These are phyloP conservation scores for Meriones psammophilus DNA, from an alignment of 2,797 vertebrate species.

Conservation along the genomic window DNA sequence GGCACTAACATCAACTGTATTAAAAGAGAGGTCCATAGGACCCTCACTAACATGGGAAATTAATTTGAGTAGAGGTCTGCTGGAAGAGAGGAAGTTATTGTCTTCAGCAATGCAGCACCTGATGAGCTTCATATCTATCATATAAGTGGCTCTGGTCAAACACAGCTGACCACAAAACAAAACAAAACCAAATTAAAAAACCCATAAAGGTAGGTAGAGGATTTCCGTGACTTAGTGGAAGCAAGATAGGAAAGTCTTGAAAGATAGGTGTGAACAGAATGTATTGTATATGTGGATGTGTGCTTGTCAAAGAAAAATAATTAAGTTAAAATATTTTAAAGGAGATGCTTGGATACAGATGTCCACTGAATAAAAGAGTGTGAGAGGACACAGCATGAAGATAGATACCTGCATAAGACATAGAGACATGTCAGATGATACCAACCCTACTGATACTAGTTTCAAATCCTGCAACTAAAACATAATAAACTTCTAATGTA, in stretches of 20 bases:
- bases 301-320: not conserved
- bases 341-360: not conserved
- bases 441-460: accelerated
- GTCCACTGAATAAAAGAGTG: accelerated
- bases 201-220: no score
- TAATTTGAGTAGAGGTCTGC: not conserved
- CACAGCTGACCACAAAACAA: not conserved
- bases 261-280: not conserved
- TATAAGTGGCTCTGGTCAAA: not conserved
- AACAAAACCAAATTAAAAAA: not conserved
- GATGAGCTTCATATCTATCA: not conserved
- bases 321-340: not conserved
- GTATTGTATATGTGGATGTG: not conserved
- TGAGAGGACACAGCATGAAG: accelerated
- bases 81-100: not conserved
- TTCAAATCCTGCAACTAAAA: not conserved
- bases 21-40: no score
- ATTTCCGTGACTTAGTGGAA: not conserved
- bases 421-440: not conserved
- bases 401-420: accelerated
- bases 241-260: not conserved
- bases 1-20: not conserved
- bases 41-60: not conserved
- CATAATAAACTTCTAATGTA: not conserved
- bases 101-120: not conserved